These are phyloP conservation scores for Cynaeus angustus DNA, from an alignment of 2,888 invertebrate genomes.

Conservation along the genomic window DNA sequence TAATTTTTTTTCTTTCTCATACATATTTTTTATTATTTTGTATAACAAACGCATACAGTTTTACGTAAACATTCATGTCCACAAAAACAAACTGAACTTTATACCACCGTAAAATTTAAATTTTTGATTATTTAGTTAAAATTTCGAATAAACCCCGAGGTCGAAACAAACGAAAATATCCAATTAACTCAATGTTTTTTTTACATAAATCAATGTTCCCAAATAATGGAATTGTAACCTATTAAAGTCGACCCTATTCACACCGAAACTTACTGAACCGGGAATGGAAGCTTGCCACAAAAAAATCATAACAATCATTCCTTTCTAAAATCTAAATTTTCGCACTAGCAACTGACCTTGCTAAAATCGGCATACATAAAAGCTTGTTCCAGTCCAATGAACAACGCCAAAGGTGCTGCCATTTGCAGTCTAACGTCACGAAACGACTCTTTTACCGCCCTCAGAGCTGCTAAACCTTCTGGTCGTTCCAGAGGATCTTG, in stretches of 20 bases:
- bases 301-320: constrained; percentile 10
- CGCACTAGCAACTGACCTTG: constrained; percentile 73
- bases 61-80: too few relatives aligned
- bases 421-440: constrained; percentile 80
- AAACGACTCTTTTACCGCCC: constrained; percentile 73
- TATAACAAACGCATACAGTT: too few relatives aligned
- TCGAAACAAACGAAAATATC: neutral
- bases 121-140: too few relatives aligned
- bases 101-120: too few relatives aligned
- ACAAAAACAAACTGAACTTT: too few relatives aligned
- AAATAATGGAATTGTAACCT: neutral
- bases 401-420: constrained; percentile 84
- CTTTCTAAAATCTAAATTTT: constrained; percentile 8
- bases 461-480: constrained; percentile 71
- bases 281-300: constrained; percentile 1
- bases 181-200: constrained; percentile 9
- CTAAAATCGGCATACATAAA: constrained; percentile 89
- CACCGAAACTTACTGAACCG: constrained; percentile 20
- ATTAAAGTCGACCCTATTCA: neutral
- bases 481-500: constrained; percentile 72
- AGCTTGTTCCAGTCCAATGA: constrained; percentile 89
- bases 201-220: neutral
- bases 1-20: too few relatives aligned
- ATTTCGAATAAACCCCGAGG: neutral
- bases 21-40: too few relatives aligned